A percentile compares a stretch with the other conserved stretches of the same genome.
These are phyloP conservation scores for Xanthorhoe spadicearia DNA, from an alignment of 2,888 invertebrate genomes.

Conservation along the genomic window DNA sequence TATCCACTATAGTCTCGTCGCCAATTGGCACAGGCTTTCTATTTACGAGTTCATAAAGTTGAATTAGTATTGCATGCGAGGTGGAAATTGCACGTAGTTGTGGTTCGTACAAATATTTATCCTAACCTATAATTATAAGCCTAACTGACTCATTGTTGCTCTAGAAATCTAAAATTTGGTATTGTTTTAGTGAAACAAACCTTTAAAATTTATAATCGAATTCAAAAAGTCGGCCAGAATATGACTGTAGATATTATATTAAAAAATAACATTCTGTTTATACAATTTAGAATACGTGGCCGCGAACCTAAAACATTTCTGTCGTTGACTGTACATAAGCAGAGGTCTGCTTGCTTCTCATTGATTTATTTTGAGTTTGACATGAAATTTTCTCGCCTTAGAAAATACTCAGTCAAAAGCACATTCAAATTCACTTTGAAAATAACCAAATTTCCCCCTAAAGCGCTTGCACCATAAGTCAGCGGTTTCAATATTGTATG, in stretches of 20 bases:
- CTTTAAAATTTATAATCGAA: too few species aligned
- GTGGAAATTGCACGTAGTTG: constrained; percentile 11
- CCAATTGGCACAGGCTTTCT: constrained; percentile 38
- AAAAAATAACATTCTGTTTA: too few species aligned
- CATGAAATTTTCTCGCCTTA: constrained; percentile 22
- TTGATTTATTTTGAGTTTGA: constrained; percentile 16
- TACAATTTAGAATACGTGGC: too few species aligned
- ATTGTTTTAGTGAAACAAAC: too few species aligned
- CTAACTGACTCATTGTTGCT: not conserved
- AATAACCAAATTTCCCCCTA: constrained; percentile 38
- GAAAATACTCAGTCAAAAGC: constrained; percentile 29
- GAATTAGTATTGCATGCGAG: constrained; percentile 27
- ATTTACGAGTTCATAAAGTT: constrained; percentile 39
- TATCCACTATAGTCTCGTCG: constrained; percentile 17
- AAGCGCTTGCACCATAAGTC: constrained; percentile 51
- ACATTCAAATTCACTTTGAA: constrained; percentile 33
- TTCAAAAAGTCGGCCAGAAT: too few species aligned
- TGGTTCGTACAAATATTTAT: constrained; percentile 7
- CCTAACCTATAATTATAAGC: not conserved
- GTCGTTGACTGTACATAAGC: not conserved
- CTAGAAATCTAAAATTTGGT: too few species aligned
- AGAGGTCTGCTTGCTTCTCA: not conserved
- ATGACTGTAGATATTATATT: too few species aligned
- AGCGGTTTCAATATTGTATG: constrained; percentile 52
- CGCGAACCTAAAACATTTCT: too few species aligned